phyloP scores from a whole-genome alignment of 1,140 invertebrate genomes.

The Temnothorax curvispinosus region DNA sequence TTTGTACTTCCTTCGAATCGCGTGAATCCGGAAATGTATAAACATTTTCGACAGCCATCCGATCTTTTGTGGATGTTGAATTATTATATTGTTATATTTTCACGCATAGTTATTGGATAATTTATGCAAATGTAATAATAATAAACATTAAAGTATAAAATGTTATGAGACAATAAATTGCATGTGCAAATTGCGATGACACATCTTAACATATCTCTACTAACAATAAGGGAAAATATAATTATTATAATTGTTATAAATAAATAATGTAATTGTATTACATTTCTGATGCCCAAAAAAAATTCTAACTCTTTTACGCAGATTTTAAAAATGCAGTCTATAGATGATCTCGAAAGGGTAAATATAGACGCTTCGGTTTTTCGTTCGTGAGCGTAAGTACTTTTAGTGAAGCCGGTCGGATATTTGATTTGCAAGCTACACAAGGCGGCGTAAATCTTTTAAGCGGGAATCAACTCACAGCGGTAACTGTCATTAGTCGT shows the following conservation, averaged over 20 bases:
- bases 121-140: not conserved
- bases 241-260: not conserved
- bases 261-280: not conserved
- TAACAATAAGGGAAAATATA: not conserved
- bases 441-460: slow-evolving; percentile 56
- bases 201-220: not conserved
- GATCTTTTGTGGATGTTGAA: not conserved
- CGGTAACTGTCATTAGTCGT: slow-evolving; percentile 58
- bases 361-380: slow-evolving; percentile 28
- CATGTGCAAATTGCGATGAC: not conserved
- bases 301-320: not conserved
- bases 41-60: not conserved
- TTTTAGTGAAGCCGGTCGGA: slow-evolving; percentile 21
- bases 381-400: slow-evolving; percentile 9
- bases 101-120: not conserved
- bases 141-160: not conserved
- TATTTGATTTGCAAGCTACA: slow-evolving; percentile 59
- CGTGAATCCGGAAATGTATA: not conserved
- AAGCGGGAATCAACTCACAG: slow-evolving; percentile 56
- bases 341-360: not conserved
- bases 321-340: not conserved
- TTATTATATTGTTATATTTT: not conserved
- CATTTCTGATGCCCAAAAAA: not conserved
- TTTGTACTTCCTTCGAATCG: not conserved
- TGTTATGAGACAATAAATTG: not conserved